Conservation (phyloP, 2,113 vertebrate genomes). For the Quiscalus mexicanus region DNA sequence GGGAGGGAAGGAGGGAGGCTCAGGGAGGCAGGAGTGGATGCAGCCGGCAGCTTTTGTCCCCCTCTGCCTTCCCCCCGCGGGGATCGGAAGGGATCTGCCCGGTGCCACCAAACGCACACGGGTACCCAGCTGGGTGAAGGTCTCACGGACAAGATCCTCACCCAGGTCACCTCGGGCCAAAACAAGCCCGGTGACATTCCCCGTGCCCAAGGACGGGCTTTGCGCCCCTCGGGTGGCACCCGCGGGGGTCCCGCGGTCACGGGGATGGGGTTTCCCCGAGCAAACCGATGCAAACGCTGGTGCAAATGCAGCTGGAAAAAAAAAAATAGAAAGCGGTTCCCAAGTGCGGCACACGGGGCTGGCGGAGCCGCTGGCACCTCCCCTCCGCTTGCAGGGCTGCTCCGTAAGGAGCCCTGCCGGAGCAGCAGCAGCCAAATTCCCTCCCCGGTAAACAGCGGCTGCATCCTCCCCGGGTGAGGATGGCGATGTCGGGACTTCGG, state of each 20-base stretch:
- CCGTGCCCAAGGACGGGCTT: not conserved
- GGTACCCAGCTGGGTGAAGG: not conserved
- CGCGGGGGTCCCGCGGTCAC: not conserved
- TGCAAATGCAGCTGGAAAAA: slow-evolving; percentile 18
- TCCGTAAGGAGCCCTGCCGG: not conserved
- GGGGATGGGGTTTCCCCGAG: not conserved
- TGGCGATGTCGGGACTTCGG: not conserved
- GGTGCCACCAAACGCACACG: fast-evolving
- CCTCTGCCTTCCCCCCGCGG: not conserved
- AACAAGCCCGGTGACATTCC: not conserved
- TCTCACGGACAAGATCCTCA: not conserved
- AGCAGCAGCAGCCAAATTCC: slow-evolving; percentile 33
- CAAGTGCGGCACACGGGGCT: slow-evolving; percentile 44
- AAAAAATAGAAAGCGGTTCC: not conserved
- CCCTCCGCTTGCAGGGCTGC: slow-evolving; percentile 57
- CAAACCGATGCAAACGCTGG: not conserved
- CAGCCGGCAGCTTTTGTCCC: not conserved
- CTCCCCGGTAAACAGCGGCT: not conserved
- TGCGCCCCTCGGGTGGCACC: not conserved
- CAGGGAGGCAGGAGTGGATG: not conserved
- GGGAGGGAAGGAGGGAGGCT: not conserved
- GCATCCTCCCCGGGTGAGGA: not conserved
- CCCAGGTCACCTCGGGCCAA: not conserved
- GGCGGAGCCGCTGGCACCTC: slow-evolving; percentile 44
- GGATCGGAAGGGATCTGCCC: not conserved